Evolutionary conservation across 92 coral and sea anemone species (phyloP).

Genomic region (Parazoanthus atlanticus): DNA sequence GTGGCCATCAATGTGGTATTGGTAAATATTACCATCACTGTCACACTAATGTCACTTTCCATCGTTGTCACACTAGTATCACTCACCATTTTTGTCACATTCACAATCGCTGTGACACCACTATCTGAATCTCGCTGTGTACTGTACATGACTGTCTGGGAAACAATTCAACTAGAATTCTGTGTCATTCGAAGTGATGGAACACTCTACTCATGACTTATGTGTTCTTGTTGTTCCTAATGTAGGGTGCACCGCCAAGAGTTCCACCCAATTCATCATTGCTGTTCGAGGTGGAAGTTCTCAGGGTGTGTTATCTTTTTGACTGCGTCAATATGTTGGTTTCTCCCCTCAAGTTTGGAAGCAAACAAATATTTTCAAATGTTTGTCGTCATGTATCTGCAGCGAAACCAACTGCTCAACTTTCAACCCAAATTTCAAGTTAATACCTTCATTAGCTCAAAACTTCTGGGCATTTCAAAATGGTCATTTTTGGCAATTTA

Average conservation of each 20-base stretch:
- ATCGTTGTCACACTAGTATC: neutral
- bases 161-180: neutral
- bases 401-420: no score
- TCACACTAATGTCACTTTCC: neutral
- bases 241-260: constrained; percentile 87
- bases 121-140: neutral
- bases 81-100: neutral
- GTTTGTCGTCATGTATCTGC: neutral
- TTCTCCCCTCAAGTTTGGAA: no score
- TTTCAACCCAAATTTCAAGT: no score
- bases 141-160: neutral
- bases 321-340: neutral
- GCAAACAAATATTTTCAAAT: neutral
- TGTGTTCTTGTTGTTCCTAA: neutral
- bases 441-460: no score
- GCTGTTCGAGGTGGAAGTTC: constrained; percentile 92
- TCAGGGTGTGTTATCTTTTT: constrained; percentile 70
- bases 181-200: neutral
- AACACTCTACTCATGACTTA: neutral
- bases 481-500: no score
- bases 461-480: no score
- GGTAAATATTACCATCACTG: neutral
- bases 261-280: constrained; percentile 91
- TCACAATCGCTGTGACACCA: neutral
- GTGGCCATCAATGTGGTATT: neutral